Conservation (phyloP, 2,888 invertebrate species). For the Tinea trinotella region DNA sequence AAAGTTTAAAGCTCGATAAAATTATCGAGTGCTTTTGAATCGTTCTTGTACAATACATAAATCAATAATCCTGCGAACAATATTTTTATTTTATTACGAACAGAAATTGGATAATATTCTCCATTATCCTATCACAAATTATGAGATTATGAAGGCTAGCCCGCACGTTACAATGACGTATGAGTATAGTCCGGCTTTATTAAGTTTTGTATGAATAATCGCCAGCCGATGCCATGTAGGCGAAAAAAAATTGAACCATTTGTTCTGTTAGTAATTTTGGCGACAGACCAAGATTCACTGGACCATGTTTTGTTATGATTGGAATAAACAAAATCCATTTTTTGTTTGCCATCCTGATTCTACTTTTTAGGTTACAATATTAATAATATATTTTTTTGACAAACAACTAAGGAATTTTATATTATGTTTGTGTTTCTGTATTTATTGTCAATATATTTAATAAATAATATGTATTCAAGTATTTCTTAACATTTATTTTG, state of each 20-base stretch:
- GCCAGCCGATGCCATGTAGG: constrained; percentile 11
- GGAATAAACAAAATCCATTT: constrained; percentile 1
- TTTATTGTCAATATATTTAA: no score
- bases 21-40: no score
- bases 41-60: no score
- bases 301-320: constrained; percentile 14
- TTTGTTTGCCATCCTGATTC: constrained; percentile 2
- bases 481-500: no score
- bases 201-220: constrained; percentile 18
- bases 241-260: constrained; percentile 13
- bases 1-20: no score
- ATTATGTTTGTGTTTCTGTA: neutral
- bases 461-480: no score
- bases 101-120: neutral
- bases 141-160: neutral
- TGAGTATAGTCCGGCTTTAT: constrained; percentile 8
- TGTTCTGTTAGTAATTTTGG: constrained; percentile 6
- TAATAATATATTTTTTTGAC: constrained; percentile 2
- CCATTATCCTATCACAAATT: constrained; percentile 5
- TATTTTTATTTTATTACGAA: neutral
- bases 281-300: constrained; percentile 11
- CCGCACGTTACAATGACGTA: neutral
- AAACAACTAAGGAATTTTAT: neutral
- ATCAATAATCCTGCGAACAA: no score
- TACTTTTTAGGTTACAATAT: neutral